A percentile compares a stretch with the other conserved stretches of the same genome.
phyloP scores from a whole-genome alignment of 1,140 invertebrate genomes.

The Chironomus striatipennis region DNA sequence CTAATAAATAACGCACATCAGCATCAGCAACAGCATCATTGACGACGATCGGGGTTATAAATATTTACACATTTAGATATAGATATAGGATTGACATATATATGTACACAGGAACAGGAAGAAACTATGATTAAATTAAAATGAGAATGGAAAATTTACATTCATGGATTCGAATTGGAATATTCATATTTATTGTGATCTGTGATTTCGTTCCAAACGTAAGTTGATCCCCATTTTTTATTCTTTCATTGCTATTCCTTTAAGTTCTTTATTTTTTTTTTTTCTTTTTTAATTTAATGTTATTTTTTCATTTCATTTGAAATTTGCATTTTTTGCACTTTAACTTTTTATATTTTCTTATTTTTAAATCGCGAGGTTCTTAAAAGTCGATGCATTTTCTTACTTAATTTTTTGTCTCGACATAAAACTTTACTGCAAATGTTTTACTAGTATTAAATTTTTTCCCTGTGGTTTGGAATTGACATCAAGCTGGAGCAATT shows the following conservation, averaged over 20 bases:
- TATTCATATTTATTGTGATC: not conserved
- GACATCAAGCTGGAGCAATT: too few relatives aligned
- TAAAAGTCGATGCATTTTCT: not conserved
- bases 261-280: too few relatives aligned
- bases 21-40: too few relatives aligned
- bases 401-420: too few relatives aligned
- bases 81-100: not conserved
- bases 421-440: too few relatives aligned
- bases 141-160: slow-evolving; percentile 19
- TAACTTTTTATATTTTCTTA: not conserved
- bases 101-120: slow-evolving; percentile 17
- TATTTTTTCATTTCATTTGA: not conserved
- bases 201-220: slow-evolving; percentile 6
- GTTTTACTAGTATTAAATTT: too few relatives aligned
- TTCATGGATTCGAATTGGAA: slow-evolving; percentile 19
- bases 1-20: not conserved
- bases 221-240: not conserved
- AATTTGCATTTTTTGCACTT: not conserved
- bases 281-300: not conserved
- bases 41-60: not conserved
- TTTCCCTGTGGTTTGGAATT: too few relatives aligned
- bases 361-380: not conserved
- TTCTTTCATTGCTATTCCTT: too few relatives aligned
- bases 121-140: slow-evolving; percentile 20
- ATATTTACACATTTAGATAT: not conserved